Conservation (phyloP, 1,140 invertebrate species). For the Drusus annulatus region DNA sequence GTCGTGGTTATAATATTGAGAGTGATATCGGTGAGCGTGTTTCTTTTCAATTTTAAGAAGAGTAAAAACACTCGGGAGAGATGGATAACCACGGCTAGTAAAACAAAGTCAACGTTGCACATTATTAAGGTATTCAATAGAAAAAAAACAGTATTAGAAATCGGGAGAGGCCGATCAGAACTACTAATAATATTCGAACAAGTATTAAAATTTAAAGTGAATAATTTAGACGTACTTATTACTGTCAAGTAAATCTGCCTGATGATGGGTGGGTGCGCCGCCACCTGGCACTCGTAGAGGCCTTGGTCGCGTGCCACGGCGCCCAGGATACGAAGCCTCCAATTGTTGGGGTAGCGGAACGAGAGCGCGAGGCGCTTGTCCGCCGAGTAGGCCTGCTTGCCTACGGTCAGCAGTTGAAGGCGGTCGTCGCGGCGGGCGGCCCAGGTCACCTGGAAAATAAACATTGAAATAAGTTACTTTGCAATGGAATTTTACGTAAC, state of each 20-base stretch:
- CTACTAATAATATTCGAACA: neutral
- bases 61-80: too few species aligned
- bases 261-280: constrained; percentile 75
- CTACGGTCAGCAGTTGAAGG: constrained; percentile 76
- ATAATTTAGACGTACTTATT: constrained; percentile 55
- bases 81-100: too few species aligned
- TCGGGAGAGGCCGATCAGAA: too few species aligned
- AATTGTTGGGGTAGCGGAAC: constrained; percentile 85
- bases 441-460: constrained; percentile 75
- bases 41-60: too few species aligned
- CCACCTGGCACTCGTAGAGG: constrained; percentile 79
- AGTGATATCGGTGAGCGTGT: too few species aligned
- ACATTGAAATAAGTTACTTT: neutral
- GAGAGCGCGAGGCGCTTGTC: constrained; percentile 88
- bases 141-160: too few species aligned
- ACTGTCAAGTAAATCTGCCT: constrained; percentile 65
- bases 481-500: too few species aligned
- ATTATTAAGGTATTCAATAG: too few species aligned
- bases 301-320: constrained; percentile 75
- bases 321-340: constrained; percentile 76
- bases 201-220: neutral
- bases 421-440: constrained; percentile 72
- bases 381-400: constrained; percentile 81
- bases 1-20: too few species aligned
- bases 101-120: too few species aligned